Conservation (phyloP, 2,888 invertebrate species). For the Linyphia triangularis region DNA sequence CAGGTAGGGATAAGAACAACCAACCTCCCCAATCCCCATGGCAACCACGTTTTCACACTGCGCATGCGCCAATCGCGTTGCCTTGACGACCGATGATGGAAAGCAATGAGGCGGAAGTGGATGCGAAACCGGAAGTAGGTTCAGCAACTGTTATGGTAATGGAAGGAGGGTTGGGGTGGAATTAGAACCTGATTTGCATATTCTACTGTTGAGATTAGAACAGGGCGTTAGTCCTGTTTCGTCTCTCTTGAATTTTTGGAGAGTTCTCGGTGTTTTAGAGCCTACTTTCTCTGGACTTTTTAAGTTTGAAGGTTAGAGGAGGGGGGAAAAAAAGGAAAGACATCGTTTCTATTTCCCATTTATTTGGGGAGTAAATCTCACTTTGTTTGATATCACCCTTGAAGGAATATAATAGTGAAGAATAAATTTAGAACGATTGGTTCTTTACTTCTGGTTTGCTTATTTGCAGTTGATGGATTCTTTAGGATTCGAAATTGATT, state of each 20-base stretch:
- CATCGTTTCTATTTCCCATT: constrained; percentile 6
- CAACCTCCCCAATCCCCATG: constrained; percentile 41
- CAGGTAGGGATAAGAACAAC: neutral
- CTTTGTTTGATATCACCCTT: constrained; percentile 27
- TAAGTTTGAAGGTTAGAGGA: neutral
- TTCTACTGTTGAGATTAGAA: constrained; percentile 27
- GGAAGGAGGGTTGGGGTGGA: constrained; percentile 38
- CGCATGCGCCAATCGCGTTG: neutral
- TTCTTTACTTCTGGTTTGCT: neutral
- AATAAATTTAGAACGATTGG: constrained; percentile 15
- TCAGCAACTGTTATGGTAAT: constrained; percentile 54
- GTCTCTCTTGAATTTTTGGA: constrained; percentile 4
- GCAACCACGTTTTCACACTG: constrained; percentile 10
- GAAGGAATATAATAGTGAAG: constrained; percentile 1
- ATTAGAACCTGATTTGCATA: constrained; percentile 72
- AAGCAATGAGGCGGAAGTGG: constrained; percentile 73
- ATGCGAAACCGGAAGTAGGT: constrained; percentile 72
- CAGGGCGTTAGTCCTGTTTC: neutral
- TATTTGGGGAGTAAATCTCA: constrained; percentile 25
- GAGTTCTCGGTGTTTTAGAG: no score
- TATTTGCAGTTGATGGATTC: neutral
- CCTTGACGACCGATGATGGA: constrained; percentile 56
- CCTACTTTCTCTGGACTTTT: neutral
- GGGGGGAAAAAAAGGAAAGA: neutral
- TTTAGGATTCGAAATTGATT: neutral